Conservation (phyloP, 1,140 invertebrate genomes). For the Heliothis subflexa region DNA sequence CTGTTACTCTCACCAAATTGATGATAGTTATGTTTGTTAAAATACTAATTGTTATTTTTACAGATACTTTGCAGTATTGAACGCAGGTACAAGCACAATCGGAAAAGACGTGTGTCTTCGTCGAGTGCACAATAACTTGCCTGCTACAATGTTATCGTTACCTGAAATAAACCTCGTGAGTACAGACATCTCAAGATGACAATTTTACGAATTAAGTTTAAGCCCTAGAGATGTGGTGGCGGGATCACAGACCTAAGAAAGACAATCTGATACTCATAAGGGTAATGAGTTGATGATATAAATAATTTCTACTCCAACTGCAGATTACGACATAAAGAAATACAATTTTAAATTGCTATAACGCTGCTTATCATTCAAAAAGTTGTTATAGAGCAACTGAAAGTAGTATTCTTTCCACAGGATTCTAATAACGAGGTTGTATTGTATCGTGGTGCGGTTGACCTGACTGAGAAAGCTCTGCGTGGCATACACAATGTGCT, state of each 20-base stretch:
- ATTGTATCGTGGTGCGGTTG: slow-evolving; percentile 10
- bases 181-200: not conserved
- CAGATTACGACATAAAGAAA: too few relatives aligned
- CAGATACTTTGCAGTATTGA: slow-evolving; percentile 59
- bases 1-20: too few relatives aligned
- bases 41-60: slow-evolving; percentile 25
- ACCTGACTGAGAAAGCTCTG: slow-evolving; percentile 5
- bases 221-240: too few relatives aligned
- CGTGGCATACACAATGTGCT: not conserved
- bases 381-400: too few relatives aligned
- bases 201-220: too few relatives aligned
- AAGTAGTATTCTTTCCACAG: not conserved
- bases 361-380: too few relatives aligned
- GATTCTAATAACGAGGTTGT: not conserved
- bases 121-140: slow-evolving; percentile 50
- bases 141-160: slow-evolving; percentile 49
- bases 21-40: not conserved
- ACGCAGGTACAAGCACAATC: not conserved
- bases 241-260: too few relatives aligned
- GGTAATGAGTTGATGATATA: too few relatives aligned
- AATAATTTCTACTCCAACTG: too few relatives aligned
- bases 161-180: slow-evolving; percentile 22
- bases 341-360: too few relatives aligned
- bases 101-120: slow-evolving; percentile 36
- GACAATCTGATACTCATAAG: too few relatives aligned